Conservation (phyloP, 1,140 invertebrate species). For the Procambarus virginalis region DNA sequence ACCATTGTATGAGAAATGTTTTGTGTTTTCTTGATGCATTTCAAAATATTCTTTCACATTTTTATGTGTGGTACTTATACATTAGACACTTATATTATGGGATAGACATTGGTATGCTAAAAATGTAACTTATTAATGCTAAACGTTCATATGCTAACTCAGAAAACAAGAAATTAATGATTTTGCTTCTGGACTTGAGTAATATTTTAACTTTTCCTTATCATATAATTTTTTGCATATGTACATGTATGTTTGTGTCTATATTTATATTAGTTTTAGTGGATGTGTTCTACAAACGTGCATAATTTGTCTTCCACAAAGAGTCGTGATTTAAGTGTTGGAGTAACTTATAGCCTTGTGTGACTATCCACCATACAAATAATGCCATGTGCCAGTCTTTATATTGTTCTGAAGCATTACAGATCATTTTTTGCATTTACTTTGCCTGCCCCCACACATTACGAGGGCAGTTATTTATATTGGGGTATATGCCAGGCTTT, state of each 20-base stretch:
- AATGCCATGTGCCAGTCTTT: background rate
- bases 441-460: background rate
- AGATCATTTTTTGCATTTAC: background rate
- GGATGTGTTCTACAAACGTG: background rate
- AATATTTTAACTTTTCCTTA: background rate
- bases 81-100: background rate
- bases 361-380: background rate
- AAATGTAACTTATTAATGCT: background rate
- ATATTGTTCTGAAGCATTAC: background rate
- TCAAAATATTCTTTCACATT: background rate
- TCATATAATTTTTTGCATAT: background rate
- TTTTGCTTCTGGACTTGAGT: background rate
- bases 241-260: background rate
- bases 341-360: background rate
- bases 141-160: background rate
- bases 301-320: background rate
- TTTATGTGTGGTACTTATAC: background rate
- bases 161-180: background rate
- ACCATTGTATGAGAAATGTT: background rate
- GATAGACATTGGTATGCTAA: background rate
- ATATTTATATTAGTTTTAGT: background rate
- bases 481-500: background rate
- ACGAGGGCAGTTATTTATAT: background rate
- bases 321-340: background rate
- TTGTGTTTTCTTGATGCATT: background rate